Percentiles rank a stretch among this genome's conserved stretches.
Evolutionary conservation across 2,113 vertebrate species (phyloP).

Genomic region (Budorcas taxicolor): DNA sequence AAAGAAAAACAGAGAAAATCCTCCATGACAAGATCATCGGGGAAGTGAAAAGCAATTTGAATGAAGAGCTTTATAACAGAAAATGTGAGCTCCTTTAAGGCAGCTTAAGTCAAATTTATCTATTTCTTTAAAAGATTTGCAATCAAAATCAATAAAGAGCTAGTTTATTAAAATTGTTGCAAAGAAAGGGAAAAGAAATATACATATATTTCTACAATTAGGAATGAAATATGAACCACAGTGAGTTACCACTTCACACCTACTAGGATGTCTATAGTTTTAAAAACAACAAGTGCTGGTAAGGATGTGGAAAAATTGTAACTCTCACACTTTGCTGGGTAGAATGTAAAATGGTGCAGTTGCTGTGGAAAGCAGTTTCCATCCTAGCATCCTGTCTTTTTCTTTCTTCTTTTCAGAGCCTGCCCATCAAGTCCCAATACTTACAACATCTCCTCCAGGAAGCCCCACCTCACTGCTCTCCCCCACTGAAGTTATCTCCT

Average conservation of each 20-base stretch:
- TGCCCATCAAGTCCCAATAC: not conserved
- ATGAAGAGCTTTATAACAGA: not conserved
- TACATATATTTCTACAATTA: not conserved
- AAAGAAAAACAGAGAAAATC: not conserved
- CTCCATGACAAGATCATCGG: not conserved
- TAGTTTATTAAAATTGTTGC: not conserved
- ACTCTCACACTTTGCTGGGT: not conserved
- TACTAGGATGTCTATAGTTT: not conserved
- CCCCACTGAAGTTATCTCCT: not conserved
- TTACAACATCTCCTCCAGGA: not conserved
- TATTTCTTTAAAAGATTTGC: not conserved
- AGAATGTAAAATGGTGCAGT: not conserved
- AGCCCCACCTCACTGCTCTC: not conserved
- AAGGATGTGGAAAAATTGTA: not conserved
- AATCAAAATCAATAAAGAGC: not conserved
- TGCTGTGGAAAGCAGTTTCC: not conserved
- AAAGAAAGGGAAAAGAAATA: not conserved
- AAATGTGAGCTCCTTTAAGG: not conserved
- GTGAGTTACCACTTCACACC: not conserved
- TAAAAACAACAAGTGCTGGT: not conserved
- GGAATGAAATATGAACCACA: not conserved
- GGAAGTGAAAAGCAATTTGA: not conserved
- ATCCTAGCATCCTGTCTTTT: not conserved
- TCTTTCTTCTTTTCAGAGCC: not conserved
- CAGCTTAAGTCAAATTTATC: not conserved